Conservation (phyloP, 2,797 vertebrate species). For the Hyperoplus immaculatus region DNA sequence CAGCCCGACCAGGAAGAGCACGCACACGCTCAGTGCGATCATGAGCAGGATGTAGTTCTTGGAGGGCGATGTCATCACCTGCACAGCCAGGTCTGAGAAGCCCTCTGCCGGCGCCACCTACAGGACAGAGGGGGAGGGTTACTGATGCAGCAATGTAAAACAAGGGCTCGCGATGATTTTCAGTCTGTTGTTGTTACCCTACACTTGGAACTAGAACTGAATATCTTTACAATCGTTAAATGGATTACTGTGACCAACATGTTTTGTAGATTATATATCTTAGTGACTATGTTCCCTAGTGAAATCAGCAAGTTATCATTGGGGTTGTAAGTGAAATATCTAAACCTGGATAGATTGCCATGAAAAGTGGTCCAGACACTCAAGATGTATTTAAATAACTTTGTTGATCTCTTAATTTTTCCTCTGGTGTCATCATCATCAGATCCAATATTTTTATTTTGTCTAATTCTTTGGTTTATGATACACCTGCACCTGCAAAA, state of each 20-base stretch:
- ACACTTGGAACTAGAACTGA: neutral
- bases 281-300: neutral
- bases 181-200: neutral
- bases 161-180: neutral
- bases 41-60: constrained; percentile 96
- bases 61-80: constrained; percentile 95
- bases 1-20: constrained; percentile 95
- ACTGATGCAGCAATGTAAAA: neutral
- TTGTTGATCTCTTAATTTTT: neutral
- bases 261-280: neutral
- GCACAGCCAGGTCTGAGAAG: constrained; percentile 94
- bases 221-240: neutral
- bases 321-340: neutral
- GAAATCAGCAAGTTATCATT: neutral
- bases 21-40: constrained; percentile 90
- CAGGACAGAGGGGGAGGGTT: neutral
- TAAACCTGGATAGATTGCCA: neutral
- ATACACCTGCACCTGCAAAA: neutral
- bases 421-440: neutral
- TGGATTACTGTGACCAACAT: neutral
- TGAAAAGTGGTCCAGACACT: neutral
- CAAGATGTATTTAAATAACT: neutral
- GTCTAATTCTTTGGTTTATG: neutral
- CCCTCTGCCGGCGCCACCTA: constrained; percentile 97
- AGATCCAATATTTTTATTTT: neutral